These are phyloP conservation scores for Aplocera efformata DNA, from an alignment of 2,888 invertebrate genomes.

Conservation along the genomic window DNA sequence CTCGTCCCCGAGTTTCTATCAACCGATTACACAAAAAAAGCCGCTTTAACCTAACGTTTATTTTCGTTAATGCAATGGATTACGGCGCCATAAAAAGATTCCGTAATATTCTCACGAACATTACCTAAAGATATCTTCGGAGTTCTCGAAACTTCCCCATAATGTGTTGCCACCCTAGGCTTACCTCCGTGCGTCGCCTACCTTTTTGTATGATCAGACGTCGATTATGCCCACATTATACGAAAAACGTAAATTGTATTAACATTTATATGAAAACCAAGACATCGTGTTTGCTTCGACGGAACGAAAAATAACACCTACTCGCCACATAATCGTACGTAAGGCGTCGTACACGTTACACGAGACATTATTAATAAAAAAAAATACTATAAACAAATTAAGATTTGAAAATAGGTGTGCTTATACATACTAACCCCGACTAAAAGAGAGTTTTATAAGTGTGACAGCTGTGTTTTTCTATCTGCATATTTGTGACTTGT, in stretches of 20 bases:
- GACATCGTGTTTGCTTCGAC: constrained; percentile 1
- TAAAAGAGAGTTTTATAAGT: too few species aligned
- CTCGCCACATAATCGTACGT: too few species aligned
- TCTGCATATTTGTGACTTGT: too few species aligned
- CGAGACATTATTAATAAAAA: too few species aligned
- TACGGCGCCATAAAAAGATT: constrained; percentile 28
- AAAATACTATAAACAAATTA: too few species aligned
- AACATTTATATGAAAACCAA: constrained; percentile 21
- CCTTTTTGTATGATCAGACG: constrained; percentile 12
- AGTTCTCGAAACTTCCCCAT: constrained; percentile 20
- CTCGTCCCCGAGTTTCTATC: too few species aligned
- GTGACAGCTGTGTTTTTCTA: too few species aligned
- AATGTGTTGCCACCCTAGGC: constrained; percentile 23
- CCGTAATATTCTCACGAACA: constrained; percentile 20
- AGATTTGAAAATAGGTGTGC: too few species aligned
- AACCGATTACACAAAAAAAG: too few species aligned
- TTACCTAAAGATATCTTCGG: constrained; percentile 24
- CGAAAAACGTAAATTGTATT: constrained; percentile 18
- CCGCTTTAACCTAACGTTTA: constrained; percentile 1
- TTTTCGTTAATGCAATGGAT: constrained; percentile 24
- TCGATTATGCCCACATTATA: constrained; percentile 21
- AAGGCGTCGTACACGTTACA: too few species aligned
- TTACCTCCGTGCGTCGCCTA: constrained; percentile 3
- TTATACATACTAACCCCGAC: too few species aligned
- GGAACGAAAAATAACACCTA: constrained; percentile 1